phyloP scores from a whole-genome alignment of 2,888 invertebrate genomes.

The Alloscopus bannaensis region DNA sequence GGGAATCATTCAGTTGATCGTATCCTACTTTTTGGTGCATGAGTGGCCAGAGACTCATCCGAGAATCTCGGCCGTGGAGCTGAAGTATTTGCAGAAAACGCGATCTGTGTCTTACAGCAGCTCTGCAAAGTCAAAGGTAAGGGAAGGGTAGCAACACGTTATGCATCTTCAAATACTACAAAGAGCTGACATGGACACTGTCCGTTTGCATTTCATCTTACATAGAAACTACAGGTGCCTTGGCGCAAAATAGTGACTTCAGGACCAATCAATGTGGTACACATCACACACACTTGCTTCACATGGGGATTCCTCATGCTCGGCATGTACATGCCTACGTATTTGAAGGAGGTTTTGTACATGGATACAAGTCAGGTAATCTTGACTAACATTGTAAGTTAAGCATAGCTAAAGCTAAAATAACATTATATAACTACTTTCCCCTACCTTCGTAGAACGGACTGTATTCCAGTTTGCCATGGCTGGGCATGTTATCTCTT shows the following conservation, averaged over 20 bases:
- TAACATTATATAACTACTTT: no score
- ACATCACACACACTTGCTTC: constrained; percentile 77
- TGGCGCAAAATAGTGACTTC: constrained; percentile 77
- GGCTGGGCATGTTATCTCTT: constrained; percentile 73
- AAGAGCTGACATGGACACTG: no score
- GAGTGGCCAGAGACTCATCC: constrained; percentile 79
- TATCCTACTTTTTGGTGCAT: constrained; percentile 77
- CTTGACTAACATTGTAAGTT: no score
- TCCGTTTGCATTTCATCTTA: constrained; percentile 2
- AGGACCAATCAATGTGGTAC: constrained; percentile 76
- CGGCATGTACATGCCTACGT: constrained; percentile 76
- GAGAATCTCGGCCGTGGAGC: constrained; percentile 76
- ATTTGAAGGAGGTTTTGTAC: constrained; percentile 76
- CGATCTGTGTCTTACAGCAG: constrained; percentile 53
- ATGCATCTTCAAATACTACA: not conserved
- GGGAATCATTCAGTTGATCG: constrained; percentile 76
- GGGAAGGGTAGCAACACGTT: not conserved
- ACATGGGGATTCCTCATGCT: constrained; percentile 76
- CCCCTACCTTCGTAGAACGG: constrained; percentile 74
- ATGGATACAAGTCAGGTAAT: constrained; percentile 76
- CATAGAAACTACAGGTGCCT: constrained; percentile 75
- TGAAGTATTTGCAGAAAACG: constrained; percentile 70
- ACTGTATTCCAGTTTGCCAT: constrained; percentile 74
- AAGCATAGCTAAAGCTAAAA: no score
- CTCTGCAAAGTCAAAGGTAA: constrained; percentile 43